Evolutionary conservation across 1,140 invertebrate genomes (phyloP), one percentile per base, ranked within the genome.

Genomic region (Zelostemma sp.): DNA sequence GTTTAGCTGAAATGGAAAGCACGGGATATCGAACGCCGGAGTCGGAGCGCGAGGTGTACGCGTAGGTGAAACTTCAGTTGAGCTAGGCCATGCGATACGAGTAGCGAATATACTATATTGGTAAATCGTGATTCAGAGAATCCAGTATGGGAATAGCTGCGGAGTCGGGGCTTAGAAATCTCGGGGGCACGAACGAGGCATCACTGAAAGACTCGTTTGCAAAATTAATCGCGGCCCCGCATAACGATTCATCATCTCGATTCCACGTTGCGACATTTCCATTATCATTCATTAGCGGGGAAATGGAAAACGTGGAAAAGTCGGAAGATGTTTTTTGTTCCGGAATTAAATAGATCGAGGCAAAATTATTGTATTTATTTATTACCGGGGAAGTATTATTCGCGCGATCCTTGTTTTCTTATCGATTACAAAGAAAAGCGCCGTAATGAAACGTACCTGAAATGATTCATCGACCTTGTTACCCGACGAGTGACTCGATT

Each of bases 401-500:
- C n/a, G n/a, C n/a, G n/a, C n/a, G n/a, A n/a, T n/a, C n/a, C n/a
- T n/a, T n/a, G n/a, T n/a, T n/a, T n/a, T n/a, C n/a, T n/a, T n/a
- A n/a, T n/a, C n/a, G n/a, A n/a, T n/a, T n/a, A n/a, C n/a, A n/a
- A n/a, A n/a, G n/a, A n/a, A n/a, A n/a, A n/a, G n/a, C n/a, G n/a
- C n/a, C n/a, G n/a, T n/a, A n/a, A n/a, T n/a, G n/a, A n/a, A n/a
- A n/a, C 35, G 12, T 38, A 38, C 15, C 14, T 28, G 46, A 40
- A 40, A 19, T 53, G 31, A 41, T 38, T 41, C 31, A 25, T 12
- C 59, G 57, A 33, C 61, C 67, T 64, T 69, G 59, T 17, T 16
- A 2, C 6, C 55, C 45, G 66, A 64, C 61, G 58, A 59, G 66
- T 69, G 56, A 33, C 57, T 60, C 47, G 67, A 60, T 69, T 62